Percentiles rank a stretch among this genome's conserved stretches.
Conservation (phyloP, 2,113 vertebrate genomes). For the Litocranius walleri region DNA sequence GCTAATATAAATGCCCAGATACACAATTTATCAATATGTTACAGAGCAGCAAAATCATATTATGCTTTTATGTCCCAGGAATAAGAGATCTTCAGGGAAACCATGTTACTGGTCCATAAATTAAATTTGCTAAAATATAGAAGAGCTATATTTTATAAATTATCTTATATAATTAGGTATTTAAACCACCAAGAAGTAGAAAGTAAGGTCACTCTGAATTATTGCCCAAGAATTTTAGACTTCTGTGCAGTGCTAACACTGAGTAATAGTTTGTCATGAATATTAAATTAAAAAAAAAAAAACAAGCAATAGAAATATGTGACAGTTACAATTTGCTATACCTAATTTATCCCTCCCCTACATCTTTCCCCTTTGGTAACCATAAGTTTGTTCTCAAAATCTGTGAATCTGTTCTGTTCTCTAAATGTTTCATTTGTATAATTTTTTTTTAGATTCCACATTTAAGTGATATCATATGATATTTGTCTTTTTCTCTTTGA, state of each 20-base stretch:
- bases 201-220: background rate
- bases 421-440: background rate
- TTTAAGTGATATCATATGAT: background rate
- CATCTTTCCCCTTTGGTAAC: background rate
- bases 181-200: background rate
- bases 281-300: background rate
- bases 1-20: background rate
- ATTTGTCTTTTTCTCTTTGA: background rate
- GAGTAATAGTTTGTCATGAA: background rate
- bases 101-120: background rate
- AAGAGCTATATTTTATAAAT: background rate
- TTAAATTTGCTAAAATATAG: slow-evolving; percentile 11
- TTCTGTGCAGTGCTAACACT: background rate
- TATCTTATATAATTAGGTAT: background rate
- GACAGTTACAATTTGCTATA: background rate
- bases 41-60: background rate
- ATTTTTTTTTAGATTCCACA: background rate
- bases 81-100: background rate
- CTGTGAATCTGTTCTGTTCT: background rate
- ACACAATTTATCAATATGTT: background rate
- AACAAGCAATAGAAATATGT: background rate
- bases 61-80: background rate
- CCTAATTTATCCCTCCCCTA: background rate
- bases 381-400: background rate
- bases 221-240: background rate